Evolutionary conservation across 2,113 vertebrate species (phyloP).

Genomic region (Leptobrachium ailaonicum): DNA sequence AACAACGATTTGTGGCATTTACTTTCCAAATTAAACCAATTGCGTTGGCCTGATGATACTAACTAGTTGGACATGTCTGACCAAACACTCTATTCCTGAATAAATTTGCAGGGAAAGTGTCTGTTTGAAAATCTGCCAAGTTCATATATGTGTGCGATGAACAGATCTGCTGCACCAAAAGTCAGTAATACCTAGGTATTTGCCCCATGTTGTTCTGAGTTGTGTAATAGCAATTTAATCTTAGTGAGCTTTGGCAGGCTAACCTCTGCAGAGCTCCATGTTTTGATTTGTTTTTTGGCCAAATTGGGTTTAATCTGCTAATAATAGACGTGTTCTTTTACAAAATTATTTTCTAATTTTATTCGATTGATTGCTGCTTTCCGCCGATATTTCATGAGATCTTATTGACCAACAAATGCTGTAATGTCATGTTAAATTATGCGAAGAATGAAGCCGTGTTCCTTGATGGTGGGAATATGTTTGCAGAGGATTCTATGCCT

Average conservation of each 20-base stretch:
- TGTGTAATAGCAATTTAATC: not conserved
- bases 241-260: not conserved
- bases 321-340: not conserved
- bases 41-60: too few species aligned
- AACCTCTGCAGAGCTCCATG: not conserved
- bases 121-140: too few species aligned
- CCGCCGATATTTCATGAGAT: not conserved
- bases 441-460: slow-evolving; percentile 11
- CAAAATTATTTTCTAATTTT: slow-evolving; percentile 4
- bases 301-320: slow-evolving; percentile 1
- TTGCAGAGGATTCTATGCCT: not conserved
- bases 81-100: too few species aligned
- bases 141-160: too few species aligned
- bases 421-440: slow-evolving; percentile 13
- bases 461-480: slow-evolving; percentile 23
- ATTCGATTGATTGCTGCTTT: not conserved
- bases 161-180: too few species aligned
- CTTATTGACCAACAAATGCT: not conserved
- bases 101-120: too few species aligned
- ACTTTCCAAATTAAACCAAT: too few species aligned
- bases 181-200: too few species aligned
- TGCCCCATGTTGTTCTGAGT: too few species aligned
- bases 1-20: too few species aligned
- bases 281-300: not conserved
- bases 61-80: too few species aligned